Evolutionary conservation across 2,797 vertebrate genomes (phyloP).

Genomic region (Peromyscus attwateri): DNA sequence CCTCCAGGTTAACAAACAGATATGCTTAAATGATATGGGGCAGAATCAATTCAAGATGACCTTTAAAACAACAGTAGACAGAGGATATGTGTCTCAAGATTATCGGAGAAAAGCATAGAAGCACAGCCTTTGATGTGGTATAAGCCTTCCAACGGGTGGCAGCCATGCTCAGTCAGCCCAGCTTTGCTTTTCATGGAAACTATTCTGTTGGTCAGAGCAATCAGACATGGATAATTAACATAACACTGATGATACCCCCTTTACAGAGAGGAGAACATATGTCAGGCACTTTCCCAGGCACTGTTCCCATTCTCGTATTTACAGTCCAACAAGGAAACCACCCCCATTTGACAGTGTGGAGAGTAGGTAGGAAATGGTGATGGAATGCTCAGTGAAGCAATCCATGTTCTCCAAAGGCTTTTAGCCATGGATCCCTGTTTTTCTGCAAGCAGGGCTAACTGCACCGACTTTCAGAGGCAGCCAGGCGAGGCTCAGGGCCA

Average conservation of each 20-base stretch:
- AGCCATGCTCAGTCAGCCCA: not conserved
- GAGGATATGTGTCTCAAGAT: conserved; percentile 64
- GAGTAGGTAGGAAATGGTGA: not conserved
- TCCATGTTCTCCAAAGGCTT: not conserved
- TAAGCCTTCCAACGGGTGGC: conserved; percentile 35
- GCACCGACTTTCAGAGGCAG: not conserved
- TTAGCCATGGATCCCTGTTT: not conserved
- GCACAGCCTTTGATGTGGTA: conserved; percentile 48
- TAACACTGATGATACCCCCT: not conserved
- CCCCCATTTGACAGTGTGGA: not conserved
- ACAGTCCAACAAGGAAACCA: not conserved
- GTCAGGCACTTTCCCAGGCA: not conserved
- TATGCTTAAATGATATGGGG: conserved; percentile 40
- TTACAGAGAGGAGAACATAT: not conserved
- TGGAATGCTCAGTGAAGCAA: not conserved
- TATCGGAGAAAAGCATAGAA: not conserved
- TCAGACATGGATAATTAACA: not conserved
- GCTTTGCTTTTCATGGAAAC: not conserved
- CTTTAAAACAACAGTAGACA: conserved; percentile 67
- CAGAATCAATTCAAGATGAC: conserved; percentile 77
- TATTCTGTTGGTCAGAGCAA: not conserved
- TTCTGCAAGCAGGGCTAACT: conserved; percentile 23
- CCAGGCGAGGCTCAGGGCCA: not conserved
- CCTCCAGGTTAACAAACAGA: conserved; percentile 62
- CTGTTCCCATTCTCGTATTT: not conserved